Percentiles rank a stretch among this genome's conserved stretches.
These are phyloP conservation scores for Schizaphis graminum DNA, from an alignment of 2,888 invertebrate genomes.

Conservation along the genomic window DNA sequence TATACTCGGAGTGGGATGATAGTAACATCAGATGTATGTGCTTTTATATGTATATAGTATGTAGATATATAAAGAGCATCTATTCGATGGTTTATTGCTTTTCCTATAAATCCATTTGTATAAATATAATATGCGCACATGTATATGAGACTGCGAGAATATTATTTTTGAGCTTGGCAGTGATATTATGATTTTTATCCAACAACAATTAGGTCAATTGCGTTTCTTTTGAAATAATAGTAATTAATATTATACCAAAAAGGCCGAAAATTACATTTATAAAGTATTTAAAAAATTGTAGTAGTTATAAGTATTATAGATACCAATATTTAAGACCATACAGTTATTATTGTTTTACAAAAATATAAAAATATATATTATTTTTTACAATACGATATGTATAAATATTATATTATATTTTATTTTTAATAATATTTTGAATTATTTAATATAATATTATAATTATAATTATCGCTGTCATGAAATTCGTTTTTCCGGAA, in stretches of 20 bases:
- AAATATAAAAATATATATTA: background rate
- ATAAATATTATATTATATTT: background rate
- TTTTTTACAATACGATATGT: background rate
- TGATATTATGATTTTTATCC: background rate
- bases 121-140: background rate
- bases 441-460: background rate
- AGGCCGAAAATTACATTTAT: background rate
- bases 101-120: background rate
- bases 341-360: background rate
- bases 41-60: background rate
- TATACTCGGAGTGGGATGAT: background rate
- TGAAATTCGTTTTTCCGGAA: background rate
- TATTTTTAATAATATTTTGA: no score
- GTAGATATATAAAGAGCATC: background rate
- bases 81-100: background rate
- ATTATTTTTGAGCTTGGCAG: background rate
- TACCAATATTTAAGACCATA: background rate
- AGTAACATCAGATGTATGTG: background rate
- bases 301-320: background rate
- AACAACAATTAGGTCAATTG: background rate
- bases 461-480: background rate
- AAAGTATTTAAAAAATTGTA: background rate
- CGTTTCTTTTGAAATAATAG: background rate
- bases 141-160: background rate
- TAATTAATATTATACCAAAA: background rate